phyloP scores from a whole-genome alignment of 1,140 invertebrate species.

The Pollicipes pollicipes region DNA sequence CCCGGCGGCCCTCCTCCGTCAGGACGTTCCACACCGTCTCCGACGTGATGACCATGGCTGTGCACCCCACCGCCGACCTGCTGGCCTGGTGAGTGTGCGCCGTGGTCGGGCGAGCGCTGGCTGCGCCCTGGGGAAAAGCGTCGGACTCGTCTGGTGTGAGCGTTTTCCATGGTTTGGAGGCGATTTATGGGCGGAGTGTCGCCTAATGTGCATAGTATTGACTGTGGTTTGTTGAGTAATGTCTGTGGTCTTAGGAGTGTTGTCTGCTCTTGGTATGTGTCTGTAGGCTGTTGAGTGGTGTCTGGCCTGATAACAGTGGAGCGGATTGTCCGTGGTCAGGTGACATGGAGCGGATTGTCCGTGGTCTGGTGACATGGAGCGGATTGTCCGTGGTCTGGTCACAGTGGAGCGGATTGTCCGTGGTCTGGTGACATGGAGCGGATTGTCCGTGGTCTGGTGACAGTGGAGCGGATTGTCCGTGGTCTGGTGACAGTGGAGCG shows the following conservation, averaged over 20 bases:
- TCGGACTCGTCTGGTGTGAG: too few relatives aligned
- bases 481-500: conserved; percentile 4
- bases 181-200: too few relatives aligned
- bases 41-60: conserved; percentile 59
- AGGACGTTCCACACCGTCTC: conserved; percentile 38
- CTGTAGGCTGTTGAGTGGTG: too few relatives aligned
- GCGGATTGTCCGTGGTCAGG: too few relatives aligned
- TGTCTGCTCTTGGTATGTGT: conserved; percentile 16
- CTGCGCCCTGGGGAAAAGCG: conserved; percentile 6
- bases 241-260: conserved; percentile 11
- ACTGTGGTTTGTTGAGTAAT: conserved; percentile 7
- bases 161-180: too few relatives aligned
- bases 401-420: too few relatives aligned
- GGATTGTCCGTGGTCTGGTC: too few relatives aligned
- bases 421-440: too few relatives aligned
- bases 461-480: conserved; percentile 11
- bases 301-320: too few relatives aligned
- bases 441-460: too few relatives aligned
- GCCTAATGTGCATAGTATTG: conserved; percentile 10
- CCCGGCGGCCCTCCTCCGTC: conserved; percentile 44
- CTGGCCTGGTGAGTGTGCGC: conserved; percentile 26
- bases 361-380: too few relatives aligned
- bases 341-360: too few relatives aligned
- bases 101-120: conserved; percentile 18
- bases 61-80: conserved; percentile 55